These are phyloP conservation scores for Danio jaintianensis DNA, from an alignment of 2,797 vertebrate genomes.

Conservation along the genomic window DNA sequence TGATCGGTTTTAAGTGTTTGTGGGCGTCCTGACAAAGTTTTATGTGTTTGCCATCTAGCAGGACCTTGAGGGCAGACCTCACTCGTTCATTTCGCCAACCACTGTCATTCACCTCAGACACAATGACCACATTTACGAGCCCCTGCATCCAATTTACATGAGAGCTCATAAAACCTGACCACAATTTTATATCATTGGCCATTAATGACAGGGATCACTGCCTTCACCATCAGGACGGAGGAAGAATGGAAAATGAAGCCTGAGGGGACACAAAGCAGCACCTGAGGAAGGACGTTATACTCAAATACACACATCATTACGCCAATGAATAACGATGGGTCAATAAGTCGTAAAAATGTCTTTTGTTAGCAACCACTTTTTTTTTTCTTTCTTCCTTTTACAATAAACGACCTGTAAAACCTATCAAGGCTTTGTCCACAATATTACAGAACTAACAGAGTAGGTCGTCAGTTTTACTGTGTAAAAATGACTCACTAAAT, in stretches of 20 bases:
- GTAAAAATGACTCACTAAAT: not conserved
- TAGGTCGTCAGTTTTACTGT: not conserved
- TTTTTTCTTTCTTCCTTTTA: not conserved
- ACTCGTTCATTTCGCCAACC: conserved; percentile 20
- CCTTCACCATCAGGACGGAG: conserved; percentile 34
- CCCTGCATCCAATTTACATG: conserved; percentile 54
- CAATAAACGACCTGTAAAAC: conserved; percentile 15
- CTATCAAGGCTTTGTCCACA: not conserved
- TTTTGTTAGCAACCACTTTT: conserved; percentile 21
- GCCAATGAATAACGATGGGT: conserved; percentile 16
- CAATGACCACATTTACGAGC: conserved; percentile 53
- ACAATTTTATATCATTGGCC: conserved; percentile 53
- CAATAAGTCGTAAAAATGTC: conserved; percentile 39
- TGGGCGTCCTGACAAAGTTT: conserved; percentile 16
- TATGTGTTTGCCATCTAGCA: conserved; percentile 38
- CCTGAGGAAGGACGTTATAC: not conserved
- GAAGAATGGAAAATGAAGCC: conserved; percentile 37
- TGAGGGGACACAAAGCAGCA: not conserved
- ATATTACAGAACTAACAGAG: not conserved
- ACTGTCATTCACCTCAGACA: conserved; percentile 49
- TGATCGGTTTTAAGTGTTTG: conserved; percentile 26
- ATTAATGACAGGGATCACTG: conserved; percentile 58
- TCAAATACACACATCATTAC: conserved; percentile 30
- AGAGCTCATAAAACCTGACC: conserved; percentile 52
- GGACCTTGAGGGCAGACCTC: conserved; percentile 46